Percentiles rank a stretch among this genome's conserved stretches.
phyloP scores from a whole-genome alignment of 2,888 invertebrate species.

The Eilema sororculum region DNA sequence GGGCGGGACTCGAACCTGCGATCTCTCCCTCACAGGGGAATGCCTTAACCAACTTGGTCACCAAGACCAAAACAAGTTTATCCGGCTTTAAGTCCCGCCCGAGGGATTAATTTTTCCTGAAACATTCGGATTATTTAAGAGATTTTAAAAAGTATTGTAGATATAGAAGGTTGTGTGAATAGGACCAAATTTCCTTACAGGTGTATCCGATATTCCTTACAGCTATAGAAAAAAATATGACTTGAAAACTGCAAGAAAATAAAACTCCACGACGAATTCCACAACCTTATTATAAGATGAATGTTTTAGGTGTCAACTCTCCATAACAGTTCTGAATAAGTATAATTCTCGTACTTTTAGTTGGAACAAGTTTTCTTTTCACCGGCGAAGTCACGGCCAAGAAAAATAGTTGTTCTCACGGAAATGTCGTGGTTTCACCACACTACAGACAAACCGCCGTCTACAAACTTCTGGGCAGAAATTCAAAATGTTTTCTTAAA shows the following conservation, averaged over 20 bases:
- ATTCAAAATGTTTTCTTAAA: slow-evolving; percentile 45
- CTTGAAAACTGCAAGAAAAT: neutral
- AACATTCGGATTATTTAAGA: too few relatives aligned
- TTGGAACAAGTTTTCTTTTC: slow-evolving; percentile 56
- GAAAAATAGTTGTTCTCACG: slow-evolving; percentile 59
- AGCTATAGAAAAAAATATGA: neutral
- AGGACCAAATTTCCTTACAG: too few relatives aligned
- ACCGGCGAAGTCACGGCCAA: slow-evolving; percentile 48
- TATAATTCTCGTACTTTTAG: slow-evolving; percentile 52
- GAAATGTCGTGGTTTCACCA: slow-evolving; percentile 45
- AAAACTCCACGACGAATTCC: neutral
- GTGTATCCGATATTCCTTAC: too few relatives aligned
- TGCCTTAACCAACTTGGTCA: too few relatives aligned
- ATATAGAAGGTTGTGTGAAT: too few relatives aligned
- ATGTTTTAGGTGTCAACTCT: slow-evolving; percentile 44
- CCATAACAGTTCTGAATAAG: slow-evolving; percentile 41
- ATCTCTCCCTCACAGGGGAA: too few relatives aligned
- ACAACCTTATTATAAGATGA: slow-evolving; percentile 32
- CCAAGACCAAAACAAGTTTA: too few relatives aligned
- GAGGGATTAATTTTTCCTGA: too few relatives aligned
- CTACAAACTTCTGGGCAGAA: slow-evolving; percentile 55
- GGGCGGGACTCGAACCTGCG: too few relatives aligned
- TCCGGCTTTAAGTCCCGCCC: too few relatives aligned
- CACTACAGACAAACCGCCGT: slow-evolving; percentile 56
- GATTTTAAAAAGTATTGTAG: too few relatives aligned